phyloP scores from a whole-genome alignment of 2,888 invertebrate genomes.

The Noctua comes region DNA sequence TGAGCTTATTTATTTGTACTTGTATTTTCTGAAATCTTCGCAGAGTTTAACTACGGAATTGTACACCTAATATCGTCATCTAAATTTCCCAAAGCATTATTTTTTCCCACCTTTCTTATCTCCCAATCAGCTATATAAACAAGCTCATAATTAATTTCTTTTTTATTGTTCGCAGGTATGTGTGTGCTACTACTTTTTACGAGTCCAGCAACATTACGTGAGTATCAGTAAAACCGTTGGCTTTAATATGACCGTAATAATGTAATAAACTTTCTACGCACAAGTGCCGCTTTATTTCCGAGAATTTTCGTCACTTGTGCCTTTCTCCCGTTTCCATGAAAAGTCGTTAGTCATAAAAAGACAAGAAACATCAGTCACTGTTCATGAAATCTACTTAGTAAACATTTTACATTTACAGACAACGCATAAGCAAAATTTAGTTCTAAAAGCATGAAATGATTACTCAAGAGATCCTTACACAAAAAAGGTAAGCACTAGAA shows the following conservation, averaged over 20 bases:
- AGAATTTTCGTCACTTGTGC: conserved; percentile 50
- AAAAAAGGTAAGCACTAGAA: background rate
- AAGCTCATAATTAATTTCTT: conserved; percentile 31
- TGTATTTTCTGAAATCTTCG: background rate
- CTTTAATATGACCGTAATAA: conserved; percentile 50
- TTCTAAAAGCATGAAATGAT: background rate
- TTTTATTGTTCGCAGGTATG: conserved; percentile 69
- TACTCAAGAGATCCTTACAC: background rate
- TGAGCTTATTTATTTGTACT: background rate
- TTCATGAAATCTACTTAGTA: background rate
- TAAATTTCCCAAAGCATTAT: background rate
- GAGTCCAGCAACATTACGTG: conserved; percentile 46
- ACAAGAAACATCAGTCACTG: conserved; percentile 13
- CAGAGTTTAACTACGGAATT: no score
- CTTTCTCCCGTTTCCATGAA: conserved; percentile 50
- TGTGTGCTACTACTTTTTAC: conserved; percentile 37
- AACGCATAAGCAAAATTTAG: background rate
- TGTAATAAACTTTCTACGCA: conserved; percentile 60
- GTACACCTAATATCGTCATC: background rate
- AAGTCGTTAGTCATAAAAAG: conserved; percentile 47
- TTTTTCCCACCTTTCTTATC: conserved; percentile 21
- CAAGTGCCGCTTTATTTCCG: conserved; percentile 48
- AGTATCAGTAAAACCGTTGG: conserved; percentile 56
- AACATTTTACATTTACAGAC: background rate
- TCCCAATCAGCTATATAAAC: conserved; percentile 20